Evolutionary conservation across 2,888 invertebrate species (phyloP), one percentile per base, ranked within the genome.

Genomic region (Hyalella azteca): DNA sequence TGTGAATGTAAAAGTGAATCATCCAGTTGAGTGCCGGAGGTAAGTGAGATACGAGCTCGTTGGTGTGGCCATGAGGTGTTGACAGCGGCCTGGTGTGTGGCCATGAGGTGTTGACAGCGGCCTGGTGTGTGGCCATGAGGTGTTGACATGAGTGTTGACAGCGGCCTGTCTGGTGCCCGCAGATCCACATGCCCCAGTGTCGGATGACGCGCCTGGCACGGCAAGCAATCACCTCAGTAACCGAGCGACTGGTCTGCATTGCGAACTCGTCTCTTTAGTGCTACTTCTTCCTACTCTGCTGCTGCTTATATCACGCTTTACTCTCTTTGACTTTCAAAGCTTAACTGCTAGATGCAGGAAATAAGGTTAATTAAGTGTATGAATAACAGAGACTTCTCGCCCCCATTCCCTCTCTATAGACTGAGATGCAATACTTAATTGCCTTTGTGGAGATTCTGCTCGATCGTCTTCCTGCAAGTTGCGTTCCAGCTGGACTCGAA

Each of bases 221-320:
- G 66, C 36, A 36, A 66, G 66, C 29, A 36, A 66, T 36, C 66
- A 66, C 36, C 29, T 66, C 66, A 66, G 66, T 66, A 66, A 36
- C 66, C 36, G 36, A 36, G 66, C 66, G n/a, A 32, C 66, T 66
- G 66, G 66, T 66, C 66, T 66, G 66, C 66, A 66, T 66, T 66
- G 36, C 66, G 66, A 66, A 15, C 66, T 32, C 66, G 36, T 48
- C 76, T 36, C 36, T 76, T 48, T 50, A 49, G 48, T 49, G 48
- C 50, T 50, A 29, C 76, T 48, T 29, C 76, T 50, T 45, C 76
- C 50, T 29, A 22, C 29, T 15, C 76, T 76, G 32, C 76, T 76
- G n/a, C 76, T 76, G 32, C 66, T 26, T 29, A 22, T 66, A 19
- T 45, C 49, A 26, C 36, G 26, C 32, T 76, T 36, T 32, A 29